Conservation (phyloP, 1,140 invertebrate species). For the Ladona fulva region DNA sequence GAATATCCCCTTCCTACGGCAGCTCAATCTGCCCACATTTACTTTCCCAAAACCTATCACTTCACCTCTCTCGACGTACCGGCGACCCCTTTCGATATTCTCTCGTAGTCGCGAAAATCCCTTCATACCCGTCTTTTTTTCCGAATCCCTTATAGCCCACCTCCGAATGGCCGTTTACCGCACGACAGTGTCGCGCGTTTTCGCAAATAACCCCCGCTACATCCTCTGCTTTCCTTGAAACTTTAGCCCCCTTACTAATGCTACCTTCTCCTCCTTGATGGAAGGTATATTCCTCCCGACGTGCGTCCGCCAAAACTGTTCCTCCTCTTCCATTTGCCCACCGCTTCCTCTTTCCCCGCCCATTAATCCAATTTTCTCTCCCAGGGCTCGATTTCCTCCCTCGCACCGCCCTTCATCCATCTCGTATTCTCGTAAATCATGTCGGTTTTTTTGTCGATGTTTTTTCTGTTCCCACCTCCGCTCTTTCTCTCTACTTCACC, state of each 20-base stretch:
- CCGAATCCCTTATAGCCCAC: too few species aligned
- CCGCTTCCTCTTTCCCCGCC: not conserved
- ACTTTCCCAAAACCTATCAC: not conserved
- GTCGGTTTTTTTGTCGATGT: not conserved
- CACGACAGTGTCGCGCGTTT: not conserved
- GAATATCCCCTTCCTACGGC: not conserved
- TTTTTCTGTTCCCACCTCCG: not conserved
- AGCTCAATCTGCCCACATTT: not conserved
- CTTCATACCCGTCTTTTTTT: not conserved
- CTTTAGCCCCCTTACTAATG: not conserved
- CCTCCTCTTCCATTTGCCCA: not conserved
- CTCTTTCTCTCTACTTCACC: not conserved
- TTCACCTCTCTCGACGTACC: not conserved
- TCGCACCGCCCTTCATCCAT: not conserved
- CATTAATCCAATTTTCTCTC: constrained; percentile 1
- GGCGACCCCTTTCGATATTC: not conserved
- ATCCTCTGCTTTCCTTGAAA: not conserved
- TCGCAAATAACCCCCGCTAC: not conserved
- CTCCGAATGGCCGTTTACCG: not conserved
- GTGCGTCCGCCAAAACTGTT: not conserved
- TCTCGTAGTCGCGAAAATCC: not conserved
- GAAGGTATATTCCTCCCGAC: not conserved
- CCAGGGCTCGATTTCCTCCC: not conserved
- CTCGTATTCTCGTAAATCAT: constrained; percentile 5
- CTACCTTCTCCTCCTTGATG: not conserved